These are phyloP conservation scores for Ceuthmochares aereus DNA, from an alignment of 2,113 vertebrate genomes.

Conservation along the genomic window DNA sequence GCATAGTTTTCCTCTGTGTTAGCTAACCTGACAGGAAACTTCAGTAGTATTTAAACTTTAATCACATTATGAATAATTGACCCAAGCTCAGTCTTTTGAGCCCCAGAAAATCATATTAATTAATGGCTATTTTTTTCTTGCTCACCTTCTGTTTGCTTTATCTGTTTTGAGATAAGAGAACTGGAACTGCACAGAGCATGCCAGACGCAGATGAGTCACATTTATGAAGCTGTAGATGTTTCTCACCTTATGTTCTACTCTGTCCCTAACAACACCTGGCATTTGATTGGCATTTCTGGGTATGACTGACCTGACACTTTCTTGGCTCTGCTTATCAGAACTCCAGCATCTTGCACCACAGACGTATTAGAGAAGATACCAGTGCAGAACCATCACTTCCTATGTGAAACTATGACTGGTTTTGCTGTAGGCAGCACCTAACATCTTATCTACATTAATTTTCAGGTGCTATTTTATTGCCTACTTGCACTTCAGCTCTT, in stretches of 20 bases:
- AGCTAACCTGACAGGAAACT: not conserved
- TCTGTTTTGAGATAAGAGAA: not conserved
- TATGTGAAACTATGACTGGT: not conserved
- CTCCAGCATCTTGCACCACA: not conserved
- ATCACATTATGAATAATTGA: conserved; percentile 36
- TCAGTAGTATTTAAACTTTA: conserved; percentile 10
- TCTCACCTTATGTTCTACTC: not conserved
- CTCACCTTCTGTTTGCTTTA: not conserved
- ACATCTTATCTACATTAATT: not conserved
- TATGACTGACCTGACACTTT: not conserved
- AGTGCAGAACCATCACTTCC: not conserved
- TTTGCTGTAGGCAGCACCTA: not conserved
- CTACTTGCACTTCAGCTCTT: not conserved
- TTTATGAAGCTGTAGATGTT: not conserved
- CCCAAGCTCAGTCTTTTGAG: conserved; percentile 17
- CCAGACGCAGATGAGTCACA: not conserved
- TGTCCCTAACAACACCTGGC: not conserved
- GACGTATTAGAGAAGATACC: not conserved
- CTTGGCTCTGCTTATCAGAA: not conserved
- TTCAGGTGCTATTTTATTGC: not conserved
- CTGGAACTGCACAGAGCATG: not conserved
- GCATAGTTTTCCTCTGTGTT: not conserved
- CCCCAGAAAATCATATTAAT: not conserved
- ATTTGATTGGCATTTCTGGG: not conserved
- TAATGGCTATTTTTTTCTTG: not conserved